These are phyloP conservation scores for Habroteleia sp. DNA, from an alignment of 2,888 invertebrate genomes.

Conservation along the genomic window DNA sequence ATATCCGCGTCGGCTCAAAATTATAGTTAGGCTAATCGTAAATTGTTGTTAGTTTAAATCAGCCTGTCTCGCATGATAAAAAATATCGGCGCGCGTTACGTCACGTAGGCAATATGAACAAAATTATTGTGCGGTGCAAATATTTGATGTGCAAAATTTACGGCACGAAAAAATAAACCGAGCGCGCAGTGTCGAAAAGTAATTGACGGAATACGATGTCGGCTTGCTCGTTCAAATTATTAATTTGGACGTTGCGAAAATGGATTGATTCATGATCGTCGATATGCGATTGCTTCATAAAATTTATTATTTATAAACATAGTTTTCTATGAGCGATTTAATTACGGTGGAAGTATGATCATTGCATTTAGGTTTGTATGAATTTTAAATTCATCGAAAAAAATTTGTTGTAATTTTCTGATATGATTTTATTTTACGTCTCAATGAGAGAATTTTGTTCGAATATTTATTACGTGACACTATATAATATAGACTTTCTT, in stretches of 20 bases:
- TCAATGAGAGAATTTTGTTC: no score
- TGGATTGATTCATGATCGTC: slow-evolving; percentile 22
- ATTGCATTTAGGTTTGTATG: no score
- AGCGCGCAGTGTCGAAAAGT: slow-evolving; percentile 14
- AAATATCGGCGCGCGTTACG: slow-evolving; percentile 3
- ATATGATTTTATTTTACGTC: no score
- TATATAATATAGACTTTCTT: slow-evolving; percentile 21
- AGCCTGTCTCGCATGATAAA: neutral
- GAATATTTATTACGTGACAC: neutral
- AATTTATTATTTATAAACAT: no score
- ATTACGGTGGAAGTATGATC: no score
- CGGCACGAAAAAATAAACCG: neutral
- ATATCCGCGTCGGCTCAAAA: neutral
- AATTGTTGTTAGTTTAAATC: slow-evolving; percentile 4
- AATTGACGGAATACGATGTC: slow-evolving; percentile 8
- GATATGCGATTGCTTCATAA: no score
- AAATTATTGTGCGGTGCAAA: slow-evolving; percentile 28
- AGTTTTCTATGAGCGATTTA: no score
- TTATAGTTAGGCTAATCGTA: slow-evolving; percentile 3
- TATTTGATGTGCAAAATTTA: slow-evolving; percentile 36
- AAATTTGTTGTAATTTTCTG: no score
- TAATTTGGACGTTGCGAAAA: slow-evolving; percentile 35
- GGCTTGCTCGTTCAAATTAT: slow-evolving; percentile 21
- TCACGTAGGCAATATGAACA: neutral
- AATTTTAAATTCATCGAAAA: no score